A percentile compares a stretch with the other conserved stretches of the same genome.
Evolutionary conservation across 2,113 vertebrate species (phyloP).

Genomic region (Nesogale talazaci): DNA sequence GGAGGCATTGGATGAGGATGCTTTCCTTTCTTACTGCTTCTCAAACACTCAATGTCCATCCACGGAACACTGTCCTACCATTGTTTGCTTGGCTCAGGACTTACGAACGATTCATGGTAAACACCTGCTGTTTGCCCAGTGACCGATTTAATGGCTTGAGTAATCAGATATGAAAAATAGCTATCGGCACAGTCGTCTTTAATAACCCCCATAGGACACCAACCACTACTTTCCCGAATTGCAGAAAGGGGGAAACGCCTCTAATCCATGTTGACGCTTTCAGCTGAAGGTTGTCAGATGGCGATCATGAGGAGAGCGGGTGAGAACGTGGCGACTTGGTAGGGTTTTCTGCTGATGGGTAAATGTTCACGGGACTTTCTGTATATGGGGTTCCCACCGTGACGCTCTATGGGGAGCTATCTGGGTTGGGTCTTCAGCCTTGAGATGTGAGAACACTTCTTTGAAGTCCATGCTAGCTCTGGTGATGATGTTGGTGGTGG

Average conservation of each 20-base stretch:
- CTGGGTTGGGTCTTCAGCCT: conserved; percentile 33
- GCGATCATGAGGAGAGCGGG: neutral
- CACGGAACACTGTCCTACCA: neutral
- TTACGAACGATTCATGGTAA: too few species aligned
- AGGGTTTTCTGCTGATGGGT: neutral
- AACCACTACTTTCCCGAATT: too few species aligned
- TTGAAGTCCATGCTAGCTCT: neutral
- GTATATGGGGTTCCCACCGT: neutral
- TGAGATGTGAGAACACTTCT: conserved; percentile 63
- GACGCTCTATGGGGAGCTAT: neutral
- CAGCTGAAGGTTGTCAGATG: neutral
- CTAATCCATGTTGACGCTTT: neutral
- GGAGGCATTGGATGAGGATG: neutral
- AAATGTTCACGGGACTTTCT: neutral
- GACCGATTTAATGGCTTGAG: neutral
- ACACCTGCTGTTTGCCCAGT: neutral
- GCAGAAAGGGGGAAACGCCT: neutral
- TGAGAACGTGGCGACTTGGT: neutral
- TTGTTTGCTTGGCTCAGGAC: too few species aligned
- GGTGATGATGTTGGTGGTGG: neutral
- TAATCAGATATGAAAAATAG: neutral
- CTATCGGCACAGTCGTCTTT: neutral
- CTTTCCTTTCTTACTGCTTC: neutral
- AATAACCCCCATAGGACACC: neutral
- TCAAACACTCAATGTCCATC: neutral